Conservation (phyloP, 2,888 invertebrate genomes). For the Melipona beecheii region DNA sequence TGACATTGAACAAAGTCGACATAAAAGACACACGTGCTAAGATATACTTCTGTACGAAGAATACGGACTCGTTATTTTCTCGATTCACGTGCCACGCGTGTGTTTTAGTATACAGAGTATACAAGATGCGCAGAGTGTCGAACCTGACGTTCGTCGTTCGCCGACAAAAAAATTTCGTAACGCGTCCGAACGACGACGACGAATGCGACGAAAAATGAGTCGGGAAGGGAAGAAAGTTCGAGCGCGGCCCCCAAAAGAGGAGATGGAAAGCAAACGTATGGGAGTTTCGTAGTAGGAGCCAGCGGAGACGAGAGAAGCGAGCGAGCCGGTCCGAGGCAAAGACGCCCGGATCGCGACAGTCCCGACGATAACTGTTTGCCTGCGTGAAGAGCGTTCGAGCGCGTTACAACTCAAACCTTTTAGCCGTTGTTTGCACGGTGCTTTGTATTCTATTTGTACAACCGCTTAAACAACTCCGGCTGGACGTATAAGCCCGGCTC, state of each 20-base stretch:
- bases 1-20: no score
- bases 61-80: no score
- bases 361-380: constrained; percentile 79
- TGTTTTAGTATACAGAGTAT: no score
- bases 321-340: constrained; percentile 27
- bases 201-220: no score
- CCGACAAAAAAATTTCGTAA: background rate
- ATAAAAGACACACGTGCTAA: no score
- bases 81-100: no score
- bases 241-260: background rate
- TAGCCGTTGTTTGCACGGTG: constrained; percentile 82
- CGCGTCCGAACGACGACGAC: background rate
- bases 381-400: constrained; percentile 79
- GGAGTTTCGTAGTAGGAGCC: constrained; percentile 44
- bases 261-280: constrained; percentile 12
- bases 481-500: constrained; percentile 68
- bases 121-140: background rate
- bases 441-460: constrained; percentile 83
- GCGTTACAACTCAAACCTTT: constrained; percentile 84
- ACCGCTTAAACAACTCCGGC: constrained; percentile 82
- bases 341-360: constrained; percentile 74
- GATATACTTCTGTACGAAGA: no score
- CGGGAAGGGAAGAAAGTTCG: background rate
- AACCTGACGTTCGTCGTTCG: background rate
- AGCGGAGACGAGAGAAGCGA: constrained; percentile 14